phyloP scores from a whole-genome alignment of 2,797 vertebrate genomes.

The Austrolebias charrua region DNA sequence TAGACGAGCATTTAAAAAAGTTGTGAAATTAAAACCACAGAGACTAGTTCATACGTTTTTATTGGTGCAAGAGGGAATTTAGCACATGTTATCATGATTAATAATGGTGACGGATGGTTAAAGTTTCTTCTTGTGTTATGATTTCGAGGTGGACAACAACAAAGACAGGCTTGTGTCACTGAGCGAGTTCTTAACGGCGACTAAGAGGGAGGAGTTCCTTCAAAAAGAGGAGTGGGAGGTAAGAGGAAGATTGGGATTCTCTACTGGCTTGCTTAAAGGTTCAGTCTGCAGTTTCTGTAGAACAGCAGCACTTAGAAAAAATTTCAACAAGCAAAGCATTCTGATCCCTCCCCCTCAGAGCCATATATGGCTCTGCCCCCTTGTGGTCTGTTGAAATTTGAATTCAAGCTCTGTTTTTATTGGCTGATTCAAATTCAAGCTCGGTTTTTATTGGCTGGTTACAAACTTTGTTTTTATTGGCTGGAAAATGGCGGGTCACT shows the following conservation, averaged over 20 bases:
- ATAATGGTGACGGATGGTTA: not conserved
- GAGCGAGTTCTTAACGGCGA: slow-evolving; percentile 85
- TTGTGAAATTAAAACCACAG: not conserved
- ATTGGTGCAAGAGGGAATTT: not conserved
- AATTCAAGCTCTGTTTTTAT: no score
- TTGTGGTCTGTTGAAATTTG: no score
- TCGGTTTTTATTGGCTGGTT: no score
- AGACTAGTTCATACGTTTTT: not conserved
- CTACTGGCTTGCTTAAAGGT: not conserved
- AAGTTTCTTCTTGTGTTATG: slow-evolving; percentile 14
- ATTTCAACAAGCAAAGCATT: no score
- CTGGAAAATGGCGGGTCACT: no score
- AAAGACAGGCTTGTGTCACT: slow-evolving; percentile 89
- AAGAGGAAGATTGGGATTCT: slow-evolving; percentile 36
- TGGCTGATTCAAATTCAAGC: no score
- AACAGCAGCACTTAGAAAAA: no score
- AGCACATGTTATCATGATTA: not conserved
- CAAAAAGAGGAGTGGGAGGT: slow-evolving; percentile 94
- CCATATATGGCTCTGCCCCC: no score
- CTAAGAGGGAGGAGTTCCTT: slow-evolving; percentile 85
- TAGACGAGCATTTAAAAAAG: no score
- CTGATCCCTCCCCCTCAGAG: no score
- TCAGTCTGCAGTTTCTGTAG: no score
- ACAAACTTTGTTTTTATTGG: no score
- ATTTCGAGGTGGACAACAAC: slow-evolving; percentile 85